Evolutionary conservation across 1,140 invertebrate species (phyloP).

Genomic region (Philopotamus ludificatus): DNA sequence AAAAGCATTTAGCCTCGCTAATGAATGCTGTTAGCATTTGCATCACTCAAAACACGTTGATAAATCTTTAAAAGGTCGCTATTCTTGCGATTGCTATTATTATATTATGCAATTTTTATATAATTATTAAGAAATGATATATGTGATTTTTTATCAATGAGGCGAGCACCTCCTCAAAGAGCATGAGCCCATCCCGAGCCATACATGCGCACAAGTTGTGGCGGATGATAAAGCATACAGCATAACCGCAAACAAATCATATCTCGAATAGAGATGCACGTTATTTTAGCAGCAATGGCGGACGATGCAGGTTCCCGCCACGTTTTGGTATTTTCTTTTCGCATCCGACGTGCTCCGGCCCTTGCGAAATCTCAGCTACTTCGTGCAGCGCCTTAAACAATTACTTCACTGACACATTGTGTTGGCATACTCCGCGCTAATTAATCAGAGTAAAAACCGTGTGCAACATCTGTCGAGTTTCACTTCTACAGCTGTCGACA

Average conservation of each 20-base stretch:
- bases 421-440: too few relatives aligned
- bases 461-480: too few relatives aligned
- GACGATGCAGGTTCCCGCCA: conserved; percentile 16
- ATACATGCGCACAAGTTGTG: conserved; percentile 11
- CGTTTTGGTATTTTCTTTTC: conserved; percentile 21
- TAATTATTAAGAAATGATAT: too few relatives aligned
- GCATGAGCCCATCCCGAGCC: neutral
- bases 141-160: too few relatives aligned
- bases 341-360: neutral
- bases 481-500: too few relatives aligned
- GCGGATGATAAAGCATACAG: conserved; percentile 19
- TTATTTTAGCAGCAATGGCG: conserved; percentile 28
- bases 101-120: too few relatives aligned
- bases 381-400: conserved; percentile 8
- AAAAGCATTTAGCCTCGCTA: too few relatives aligned
- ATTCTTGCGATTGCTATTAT: too few relatives aligned
- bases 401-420: conserved; percentile 1
- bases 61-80: too few relatives aligned
- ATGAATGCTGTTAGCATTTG: too few relatives aligned
- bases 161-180: neutral
- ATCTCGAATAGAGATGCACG: conserved; percentile 43
- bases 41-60: too few relatives aligned
- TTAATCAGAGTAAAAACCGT: too few relatives aligned
- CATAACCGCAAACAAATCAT: conserved; percentile 43
- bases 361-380: neutral